Conservation (phyloP, 2,797 vertebrate species). For the Aulostomus chinensis region DNA sequence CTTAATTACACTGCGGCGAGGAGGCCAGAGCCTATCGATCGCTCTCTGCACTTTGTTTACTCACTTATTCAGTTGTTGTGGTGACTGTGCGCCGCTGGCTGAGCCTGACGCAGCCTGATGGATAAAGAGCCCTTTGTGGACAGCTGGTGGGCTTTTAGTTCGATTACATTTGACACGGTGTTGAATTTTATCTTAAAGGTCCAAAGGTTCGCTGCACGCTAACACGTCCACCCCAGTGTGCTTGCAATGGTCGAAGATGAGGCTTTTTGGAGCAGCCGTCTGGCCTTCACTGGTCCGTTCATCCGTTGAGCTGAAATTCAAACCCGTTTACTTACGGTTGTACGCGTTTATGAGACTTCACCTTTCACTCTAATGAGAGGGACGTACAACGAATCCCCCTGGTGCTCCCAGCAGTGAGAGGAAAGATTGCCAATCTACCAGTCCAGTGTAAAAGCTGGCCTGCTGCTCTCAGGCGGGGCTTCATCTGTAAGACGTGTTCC, state of each 20-base stretch:
- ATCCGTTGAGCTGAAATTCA: too few relatives aligned
- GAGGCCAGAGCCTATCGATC: conserved; percentile 49
- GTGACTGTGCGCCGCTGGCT: conserved; percentile 38
- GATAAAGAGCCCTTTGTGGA: conserved; percentile 32
- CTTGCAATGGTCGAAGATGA: not conserved
- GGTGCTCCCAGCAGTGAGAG: too few relatives aligned
- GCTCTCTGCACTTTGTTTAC: conserved; percentile 55
- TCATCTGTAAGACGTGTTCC: too few relatives aligned
- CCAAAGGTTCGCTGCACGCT: conserved; percentile 19
- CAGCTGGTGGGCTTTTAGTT: conserved; percentile 33
- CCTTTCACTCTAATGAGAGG: too few relatives aligned
- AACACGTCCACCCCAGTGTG: conserved; percentile 14
- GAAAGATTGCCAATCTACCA: too few relatives aligned
- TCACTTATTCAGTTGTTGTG: conserved; percentile 37
- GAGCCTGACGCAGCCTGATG: conserved; percentile 26
- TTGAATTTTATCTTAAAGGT: conserved; percentile 20
- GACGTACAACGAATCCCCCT: too few relatives aligned
- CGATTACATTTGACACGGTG: conserved; percentile 18
- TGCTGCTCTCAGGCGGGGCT: too few relatives aligned
- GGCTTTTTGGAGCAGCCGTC: too few relatives aligned
- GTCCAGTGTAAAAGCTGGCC: too few relatives aligned
- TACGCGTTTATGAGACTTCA: too few relatives aligned
- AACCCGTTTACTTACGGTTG: too few relatives aligned
- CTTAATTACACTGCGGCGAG: conserved; percentile 61
- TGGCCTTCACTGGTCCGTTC: too few relatives aligned